Evolutionary conservation across 2,888 invertebrate genomes (phyloP), one percentile per base, ranked within the genome.

Genomic region (Macaria liturata): DNA sequence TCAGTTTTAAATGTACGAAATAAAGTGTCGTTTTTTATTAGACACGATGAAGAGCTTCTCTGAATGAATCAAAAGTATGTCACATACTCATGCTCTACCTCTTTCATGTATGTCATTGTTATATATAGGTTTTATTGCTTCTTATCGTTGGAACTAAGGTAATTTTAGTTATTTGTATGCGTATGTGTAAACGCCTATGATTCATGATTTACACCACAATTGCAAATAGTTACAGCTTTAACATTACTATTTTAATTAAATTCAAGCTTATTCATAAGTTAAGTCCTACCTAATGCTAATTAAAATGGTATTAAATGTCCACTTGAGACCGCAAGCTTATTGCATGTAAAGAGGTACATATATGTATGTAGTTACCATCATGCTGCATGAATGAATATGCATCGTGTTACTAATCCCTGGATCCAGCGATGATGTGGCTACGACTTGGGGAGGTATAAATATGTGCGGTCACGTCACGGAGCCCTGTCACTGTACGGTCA

Each of bases 251-350:
- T 20, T 20, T 20, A 20, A 20, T 20, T 20, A 20, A 20, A 20
- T 20, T 20, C 20, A 20, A 20, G 20, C 20, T 20, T 20, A 20
- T 20, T 20, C 20, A 37, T 37, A 37, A 37, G 34, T 37, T 6
- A 37, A 6, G 34, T 37, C 34, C 34, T n/a, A 20, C 20, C 20
- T 68, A 70, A 74, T 65, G 63, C 37, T 68, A 68, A 66, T 70
- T 71, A 74, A 78, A 76, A 74, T 71, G 74, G 55, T 53, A 60
- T 55, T 44, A 50, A 48, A 37, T 53, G 57, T 39, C 32, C 31
- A 52, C 6, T 55, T 43, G 37, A 49, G 48, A 7, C 49, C 37
- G 57, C 54, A 45, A 32, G 50, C 37, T 43, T 34, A 31, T 47
- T 53, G 37, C 50, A 54, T 42, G 30, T 49, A 20, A 20, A 20